Conservation (phyloP, 2,113 vertebrate genomes). For the Delphinapterus leucas region DNA sequence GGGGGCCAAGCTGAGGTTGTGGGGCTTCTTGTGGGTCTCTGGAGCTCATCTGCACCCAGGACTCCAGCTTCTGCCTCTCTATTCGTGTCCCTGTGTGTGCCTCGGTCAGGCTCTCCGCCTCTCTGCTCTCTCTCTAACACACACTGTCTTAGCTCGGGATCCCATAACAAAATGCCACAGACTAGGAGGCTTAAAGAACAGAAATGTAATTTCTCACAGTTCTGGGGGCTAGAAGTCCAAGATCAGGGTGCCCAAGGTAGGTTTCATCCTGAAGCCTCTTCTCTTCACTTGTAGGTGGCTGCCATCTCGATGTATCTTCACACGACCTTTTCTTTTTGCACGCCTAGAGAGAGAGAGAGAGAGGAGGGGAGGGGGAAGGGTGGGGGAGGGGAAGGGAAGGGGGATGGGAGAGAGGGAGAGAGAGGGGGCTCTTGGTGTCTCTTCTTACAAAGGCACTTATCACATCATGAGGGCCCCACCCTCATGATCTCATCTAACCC, state of each 20-base stretch:
- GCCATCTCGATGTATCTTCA: background rate
- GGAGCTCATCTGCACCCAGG: background rate
- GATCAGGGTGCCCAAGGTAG: background rate
- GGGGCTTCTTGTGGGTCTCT: background rate
- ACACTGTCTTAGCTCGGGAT: accelerated
- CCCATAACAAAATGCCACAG: background rate
- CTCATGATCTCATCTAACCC: background rate
- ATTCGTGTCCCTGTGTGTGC: too few relatives aligned
- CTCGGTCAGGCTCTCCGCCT: background rate
- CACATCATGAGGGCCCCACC: background rate
- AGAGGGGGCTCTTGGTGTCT: background rate
- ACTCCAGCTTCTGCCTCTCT: background rate
- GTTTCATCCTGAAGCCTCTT: background rate
- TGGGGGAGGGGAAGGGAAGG: background rate
- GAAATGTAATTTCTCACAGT: background rate
- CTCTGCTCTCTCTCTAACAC: background rate
- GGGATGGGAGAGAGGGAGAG: background rate
- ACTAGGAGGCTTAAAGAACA: background rate
- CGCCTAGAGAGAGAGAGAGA: background rate
- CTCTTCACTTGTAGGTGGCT: background rate
- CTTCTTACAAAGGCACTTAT: background rate
- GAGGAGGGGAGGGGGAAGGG: too few relatives aligned
- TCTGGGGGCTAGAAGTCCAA: background rate
- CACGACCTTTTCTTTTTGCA: background rate
- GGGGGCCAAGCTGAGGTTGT: background rate